These are phyloP conservation scores for Lepus timidus DNA, from an alignment of 2,113 vertebrate species.

Conservation along the genomic window DNA sequence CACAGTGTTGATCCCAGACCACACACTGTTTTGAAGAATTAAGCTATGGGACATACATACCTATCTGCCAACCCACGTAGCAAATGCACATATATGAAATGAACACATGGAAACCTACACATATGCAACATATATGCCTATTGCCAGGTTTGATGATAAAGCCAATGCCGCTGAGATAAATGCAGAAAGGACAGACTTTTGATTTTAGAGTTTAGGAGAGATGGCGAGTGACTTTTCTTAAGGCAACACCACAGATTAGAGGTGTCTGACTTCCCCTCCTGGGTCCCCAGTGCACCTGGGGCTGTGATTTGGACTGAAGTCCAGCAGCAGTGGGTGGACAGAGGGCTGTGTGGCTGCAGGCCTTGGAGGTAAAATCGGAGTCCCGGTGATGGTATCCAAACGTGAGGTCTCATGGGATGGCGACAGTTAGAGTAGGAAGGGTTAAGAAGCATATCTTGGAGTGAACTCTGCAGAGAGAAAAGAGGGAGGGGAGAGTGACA, in stretches of 20 bases:
- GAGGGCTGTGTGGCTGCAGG: not conserved
- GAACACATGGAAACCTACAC: not conserved
- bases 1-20: not conserved
- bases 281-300: rapidly evolving
- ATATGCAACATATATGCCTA: not conserved
- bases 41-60: not conserved
- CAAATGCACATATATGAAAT: not conserved
- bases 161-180: not conserved
- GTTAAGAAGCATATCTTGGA: not conserved
- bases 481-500: not conserved
- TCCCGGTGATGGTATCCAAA: not conserved
- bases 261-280: not conserved
- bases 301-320: not conserved
- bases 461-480: not conserved
- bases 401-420: not conserved
- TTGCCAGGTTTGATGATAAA: not conserved
- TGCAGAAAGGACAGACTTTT: not conserved
- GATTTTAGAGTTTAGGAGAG: not conserved
- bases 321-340: not conserved
- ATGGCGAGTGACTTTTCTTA: not conserved
- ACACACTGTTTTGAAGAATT: not conserved
- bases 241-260: not conserved
- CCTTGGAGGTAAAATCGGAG: not conserved
- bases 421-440: not conserved
- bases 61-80: not conserved